Base-by-base conservation (phyloP, 2,113 vertebrate genomes). In the Malurus melanocephalus region DNA sequence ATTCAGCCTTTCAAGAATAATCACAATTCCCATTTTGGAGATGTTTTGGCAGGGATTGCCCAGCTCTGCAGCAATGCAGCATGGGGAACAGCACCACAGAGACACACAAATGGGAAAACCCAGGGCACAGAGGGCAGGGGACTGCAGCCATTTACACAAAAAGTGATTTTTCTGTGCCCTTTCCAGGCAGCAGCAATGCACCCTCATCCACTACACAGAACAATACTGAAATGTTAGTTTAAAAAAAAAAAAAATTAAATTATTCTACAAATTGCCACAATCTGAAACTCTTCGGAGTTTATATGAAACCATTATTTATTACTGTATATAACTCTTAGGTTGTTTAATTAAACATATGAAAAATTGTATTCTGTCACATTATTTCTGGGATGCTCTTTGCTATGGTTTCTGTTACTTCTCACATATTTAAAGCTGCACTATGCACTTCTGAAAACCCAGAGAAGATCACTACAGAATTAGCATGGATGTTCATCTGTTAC, bases 331-430 rank as follows among this genome's bases (percentile, higher is more conserved):
- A 33, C 21, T 72, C 30, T n/a, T 38, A 30, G 35, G 45, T 26
- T 93, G 33, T 68, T 92, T 73, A 75, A 89, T 92, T 85, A 85
- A 87, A 67, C 40, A 53, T 9, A 52, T 11, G 74, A 74, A 83
- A 82, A 84, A 86, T 43, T 64, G 45, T 86, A 1, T 22, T 22
- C 42, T n/a, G 52, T 38, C 77, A 93, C 19, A 65, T 89, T 76
- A 68, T 61, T 80, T 69, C 78, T 72, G 57, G 43, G 48, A 88
- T 85, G 67, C 28, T 88, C 62, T 85, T 62, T 49, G 45, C 59
- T 5, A 33, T 33, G 11, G 62, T 68, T 85, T 83, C 89, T 76
- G 46, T 82, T 75, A 91, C 35, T 19, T 28, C 76, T 83, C 38
- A 23, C 66, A 43, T 69, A 66, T 80, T 88, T 87, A 79, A 64